A percentile compares a stretch with the other conserved stretches of the same genome.
Conservation (phyloP, 2,888 invertebrate species). For the Sarcophaga rosellei region DNA sequence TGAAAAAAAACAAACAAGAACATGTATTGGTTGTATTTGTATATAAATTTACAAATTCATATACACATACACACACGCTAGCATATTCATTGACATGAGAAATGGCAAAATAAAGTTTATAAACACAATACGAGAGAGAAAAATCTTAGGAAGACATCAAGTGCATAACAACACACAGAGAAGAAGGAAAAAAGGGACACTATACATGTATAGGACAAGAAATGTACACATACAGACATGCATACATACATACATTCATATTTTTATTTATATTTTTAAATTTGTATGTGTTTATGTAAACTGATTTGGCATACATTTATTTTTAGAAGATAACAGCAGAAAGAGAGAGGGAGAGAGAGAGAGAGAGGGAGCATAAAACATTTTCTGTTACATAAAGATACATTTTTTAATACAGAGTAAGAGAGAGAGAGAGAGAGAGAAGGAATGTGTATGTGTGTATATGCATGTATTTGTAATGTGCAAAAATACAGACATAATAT, state of each 20-base stretch:
- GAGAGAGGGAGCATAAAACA: not conserved
- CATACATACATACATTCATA: not conserved
- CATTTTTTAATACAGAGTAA: no score
- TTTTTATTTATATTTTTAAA: not conserved
- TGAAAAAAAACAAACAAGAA: not conserved
- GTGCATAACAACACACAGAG: conserved; percentile 6
- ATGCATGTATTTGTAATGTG: no score
- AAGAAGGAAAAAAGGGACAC: not conserved
- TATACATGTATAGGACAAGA: not conserved
- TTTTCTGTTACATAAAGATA: not conserved
- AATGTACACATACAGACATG: not conserved
- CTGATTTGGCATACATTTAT: conserved; percentile 43
- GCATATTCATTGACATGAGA: not conserved
- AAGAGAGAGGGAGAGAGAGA: conserved; percentile 4
- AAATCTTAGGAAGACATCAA: conserved; percentile 20
- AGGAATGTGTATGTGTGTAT: no score
- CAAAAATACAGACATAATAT: no score
- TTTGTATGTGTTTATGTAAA: conserved; percentile 19
- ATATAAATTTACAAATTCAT: not conserved
- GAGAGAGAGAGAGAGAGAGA: no score
- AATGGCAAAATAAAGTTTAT: not conserved
- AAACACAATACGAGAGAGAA: not conserved
- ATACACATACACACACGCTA: not conserved
- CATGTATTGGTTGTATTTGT: not conserved
- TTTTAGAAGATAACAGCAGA: not conserved